These are phyloP conservation scores for Orthosia cruda DNA, from an alignment of 2,888 invertebrate genomes.

Conservation along the genomic window DNA sequence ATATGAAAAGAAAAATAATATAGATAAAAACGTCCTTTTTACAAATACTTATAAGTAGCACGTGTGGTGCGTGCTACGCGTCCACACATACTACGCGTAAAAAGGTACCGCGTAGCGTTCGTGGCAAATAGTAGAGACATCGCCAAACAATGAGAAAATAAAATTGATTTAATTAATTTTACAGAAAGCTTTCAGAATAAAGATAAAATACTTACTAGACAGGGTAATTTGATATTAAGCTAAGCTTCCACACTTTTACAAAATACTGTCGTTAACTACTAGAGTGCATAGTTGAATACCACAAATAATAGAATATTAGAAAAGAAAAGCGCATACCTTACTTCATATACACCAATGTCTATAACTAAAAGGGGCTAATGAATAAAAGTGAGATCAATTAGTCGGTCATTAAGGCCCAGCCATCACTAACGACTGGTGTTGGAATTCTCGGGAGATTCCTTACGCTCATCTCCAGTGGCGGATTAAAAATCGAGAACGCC, in stretches of 20 bases:
- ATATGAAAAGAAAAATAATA: too few relatives aligned
- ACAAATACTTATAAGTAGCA: too few relatives aligned
- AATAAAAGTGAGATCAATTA: constrained; percentile 80
- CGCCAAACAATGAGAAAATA: neutral
- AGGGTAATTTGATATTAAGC: too few relatives aligned
- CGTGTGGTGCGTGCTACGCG: neutral
- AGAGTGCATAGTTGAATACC: neutral
- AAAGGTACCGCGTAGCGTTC: neutral
- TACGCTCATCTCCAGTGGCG: constrained; percentile 39
- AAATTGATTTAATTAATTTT: neutral
- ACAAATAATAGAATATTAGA: neutral
- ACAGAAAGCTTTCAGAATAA: too few relatives aligned
- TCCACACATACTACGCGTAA: neutral
- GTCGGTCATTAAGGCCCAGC: constrained; percentile 76
- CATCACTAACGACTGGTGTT: constrained; percentile 81
- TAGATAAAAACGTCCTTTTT: too few relatives aligned
- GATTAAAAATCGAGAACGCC: too few relatives aligned
- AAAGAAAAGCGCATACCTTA: constrained; percentile 11
- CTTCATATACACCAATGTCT: constrained; percentile 15
- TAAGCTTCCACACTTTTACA: too few relatives aligned
- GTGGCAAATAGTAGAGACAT: neutral
- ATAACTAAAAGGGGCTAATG: constrained; percentile 67
- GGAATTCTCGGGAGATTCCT: constrained; percentile 75
- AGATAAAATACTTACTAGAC: too few relatives aligned
- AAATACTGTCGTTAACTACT: too few relatives aligned